Evolutionary conservation across 2,888 invertebrate genomes (phyloP).

Genomic region (Maniola hyperantus): DNA sequence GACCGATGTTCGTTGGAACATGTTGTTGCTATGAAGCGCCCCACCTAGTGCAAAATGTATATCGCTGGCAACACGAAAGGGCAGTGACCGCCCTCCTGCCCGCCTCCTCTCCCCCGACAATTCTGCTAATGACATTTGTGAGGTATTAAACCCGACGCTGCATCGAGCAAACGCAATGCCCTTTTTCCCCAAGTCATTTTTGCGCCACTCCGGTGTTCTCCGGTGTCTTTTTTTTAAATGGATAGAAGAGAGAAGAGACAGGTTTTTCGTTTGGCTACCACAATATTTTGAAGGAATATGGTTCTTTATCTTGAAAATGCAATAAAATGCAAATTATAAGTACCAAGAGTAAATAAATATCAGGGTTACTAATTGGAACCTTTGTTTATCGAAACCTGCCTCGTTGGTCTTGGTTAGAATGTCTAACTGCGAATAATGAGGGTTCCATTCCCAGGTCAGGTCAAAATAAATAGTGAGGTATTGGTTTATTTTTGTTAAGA

Average conservation of each 20-base stretch:
- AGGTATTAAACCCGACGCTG: conserved; percentile 49
- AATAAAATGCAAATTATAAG: too few relatives aligned
- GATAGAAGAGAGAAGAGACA: background rate
- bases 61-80: conserved; percentile 44
- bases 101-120: conserved; percentile 37
- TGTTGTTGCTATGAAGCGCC: too few relatives aligned
- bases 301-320: too few relatives aligned
- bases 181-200: conserved; percentile 24
- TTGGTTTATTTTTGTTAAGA: too few relatives aligned
- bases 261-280: background rate
- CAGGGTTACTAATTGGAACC: background rate
- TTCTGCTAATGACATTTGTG: conserved; percentile 61
- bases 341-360: background rate
- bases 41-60: too few relatives aligned
- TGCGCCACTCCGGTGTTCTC: conserved; percentile 9
- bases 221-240: background rate
- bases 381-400: background rate
- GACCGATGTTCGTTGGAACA: too few relatives aligned
- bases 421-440: too few relatives aligned
- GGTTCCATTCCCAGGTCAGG: too few relatives aligned
- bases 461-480: too few relatives aligned
- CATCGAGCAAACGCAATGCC: conserved; percentile 33
- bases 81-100: conserved; percentile 43
- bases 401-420: too few relatives aligned
- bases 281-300: too few relatives aligned